Conservation (phyloP, 2,113 vertebrate species). For the Microcebus tavaratra region DNA sequence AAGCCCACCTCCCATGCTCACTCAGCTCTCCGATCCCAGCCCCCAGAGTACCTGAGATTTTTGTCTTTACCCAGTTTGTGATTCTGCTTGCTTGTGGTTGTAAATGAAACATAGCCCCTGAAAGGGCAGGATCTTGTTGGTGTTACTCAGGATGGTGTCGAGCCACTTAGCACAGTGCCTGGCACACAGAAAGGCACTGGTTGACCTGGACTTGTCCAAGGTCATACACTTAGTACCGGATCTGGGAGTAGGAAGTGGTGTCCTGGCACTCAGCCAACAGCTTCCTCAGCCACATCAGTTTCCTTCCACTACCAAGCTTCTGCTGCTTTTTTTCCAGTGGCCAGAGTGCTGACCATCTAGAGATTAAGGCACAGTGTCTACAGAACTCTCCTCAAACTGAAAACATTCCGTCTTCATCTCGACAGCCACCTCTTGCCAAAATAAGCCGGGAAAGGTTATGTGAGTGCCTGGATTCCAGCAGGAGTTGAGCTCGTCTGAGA, state of each 20-base stretch:
- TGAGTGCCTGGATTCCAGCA: constrained; percentile 63
- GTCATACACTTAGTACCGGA: neutral
- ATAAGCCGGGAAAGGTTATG: constrained; percentile 58
- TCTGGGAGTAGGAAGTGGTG: neutral
- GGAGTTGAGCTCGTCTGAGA: constrained; percentile 23
- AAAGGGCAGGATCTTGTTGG: neutral
- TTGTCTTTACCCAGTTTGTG: neutral
- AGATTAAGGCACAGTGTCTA: neutral
- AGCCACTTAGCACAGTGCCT: neutral
- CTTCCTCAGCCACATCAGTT: neutral
- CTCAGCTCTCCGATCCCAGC: neutral
- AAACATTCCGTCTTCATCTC: constrained; percentile 48
- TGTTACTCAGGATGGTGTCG: neutral
- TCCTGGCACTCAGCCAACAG: neutral
- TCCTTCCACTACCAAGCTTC: neutral
- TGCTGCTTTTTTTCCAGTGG: neutral
- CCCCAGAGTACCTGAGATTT: neutral
- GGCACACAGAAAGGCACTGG: neutral
- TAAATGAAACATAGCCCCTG: neutral
- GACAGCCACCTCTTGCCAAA: constrained; percentile 60
- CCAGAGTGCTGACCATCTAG: neutral
- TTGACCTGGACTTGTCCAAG: neutral
- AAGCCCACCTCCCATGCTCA: neutral
- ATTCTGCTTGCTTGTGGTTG: neutral
- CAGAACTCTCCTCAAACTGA: neutral